Percentiles rank a stretch among this genome's conserved stretches.
phyloP scores from a whole-genome alignment of 2,797 vertebrate species.

The Antrozous pallidus region DNA sequence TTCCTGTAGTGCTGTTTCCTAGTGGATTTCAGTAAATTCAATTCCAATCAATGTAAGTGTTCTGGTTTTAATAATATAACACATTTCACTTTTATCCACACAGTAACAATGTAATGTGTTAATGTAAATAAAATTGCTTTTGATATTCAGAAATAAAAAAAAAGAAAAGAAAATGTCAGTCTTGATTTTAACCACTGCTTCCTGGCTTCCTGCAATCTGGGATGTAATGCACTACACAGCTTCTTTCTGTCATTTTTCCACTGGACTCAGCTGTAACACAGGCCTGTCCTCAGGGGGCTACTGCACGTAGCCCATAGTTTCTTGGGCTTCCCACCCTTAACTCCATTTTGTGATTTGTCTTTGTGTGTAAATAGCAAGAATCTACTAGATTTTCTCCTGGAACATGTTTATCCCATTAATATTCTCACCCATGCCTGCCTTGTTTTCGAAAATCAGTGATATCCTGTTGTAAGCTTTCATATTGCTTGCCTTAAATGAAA shows the following conservation, averaged over 20 bases:
- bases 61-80: slow-evolving; percentile 81
- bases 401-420: slow-evolving; percentile 30
- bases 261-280: not conserved
- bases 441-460: slow-evolving; percentile 20
- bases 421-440: not conserved
- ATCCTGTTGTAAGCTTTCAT: slow-evolving; percentile 7
- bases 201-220: not conserved
- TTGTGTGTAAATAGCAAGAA: slow-evolving; percentile 18
- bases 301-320: not conserved
- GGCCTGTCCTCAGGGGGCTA: not conserved
- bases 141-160: slow-evolving; percentile 83
- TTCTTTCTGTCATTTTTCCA: not conserved
- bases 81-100: slow-evolving; percentile 83
- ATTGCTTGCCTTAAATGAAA: not conserved
- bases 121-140: slow-evolving; percentile 89
- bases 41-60: slow-evolving; percentile 82
- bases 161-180: no score
- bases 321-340: not conserved
- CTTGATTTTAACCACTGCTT: not conserved
- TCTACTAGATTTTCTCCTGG: slow-evolving; percentile 9
- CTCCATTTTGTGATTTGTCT: slow-evolving; percentile 15
- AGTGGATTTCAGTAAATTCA: slow-evolving; percentile 83
- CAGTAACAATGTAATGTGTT: slow-evolving; percentile 85
- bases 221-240: not conserved
- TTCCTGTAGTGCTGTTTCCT: slow-evolving; percentile 71